These are phyloP conservation scores for Platyura marginata DNA, from an alignment of 1,140 invertebrate species.

Conservation along the genomic window DNA sequence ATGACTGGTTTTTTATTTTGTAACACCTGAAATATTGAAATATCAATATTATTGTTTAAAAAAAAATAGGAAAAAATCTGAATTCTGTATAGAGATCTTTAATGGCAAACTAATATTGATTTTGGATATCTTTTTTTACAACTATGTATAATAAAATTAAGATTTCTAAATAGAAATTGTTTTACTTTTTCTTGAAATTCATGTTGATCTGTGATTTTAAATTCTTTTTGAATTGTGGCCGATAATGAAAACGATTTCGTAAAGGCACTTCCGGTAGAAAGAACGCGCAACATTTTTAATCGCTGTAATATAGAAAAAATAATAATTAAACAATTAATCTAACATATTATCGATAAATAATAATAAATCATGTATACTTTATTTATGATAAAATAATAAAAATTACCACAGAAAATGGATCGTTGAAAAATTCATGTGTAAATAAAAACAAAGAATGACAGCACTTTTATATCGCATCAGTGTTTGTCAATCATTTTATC, in stretches of 20 bases:
- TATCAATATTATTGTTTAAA: conserved; percentile 1
- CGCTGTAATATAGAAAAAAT: no score
- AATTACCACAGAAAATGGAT: no score
- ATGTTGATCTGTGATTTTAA: conserved; percentile 22
- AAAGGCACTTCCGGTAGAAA: background rate
- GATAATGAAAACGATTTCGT: conserved; percentile 3
- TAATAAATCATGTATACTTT: no score
- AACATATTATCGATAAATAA: no score
- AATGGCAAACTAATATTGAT: background rate
- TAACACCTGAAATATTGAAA: conserved; percentile 39
- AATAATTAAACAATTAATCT: no score
- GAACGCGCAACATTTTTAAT: background rate
- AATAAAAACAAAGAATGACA: no score
- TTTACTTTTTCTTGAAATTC: conserved; percentile 22
- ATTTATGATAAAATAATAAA: no score
- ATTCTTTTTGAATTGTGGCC: conserved; percentile 10
- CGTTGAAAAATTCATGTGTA: no score
- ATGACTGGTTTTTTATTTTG: conserved; percentile 64
- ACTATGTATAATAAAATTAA: background rate
- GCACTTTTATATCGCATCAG: no score
- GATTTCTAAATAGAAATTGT: background rate
- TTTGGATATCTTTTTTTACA: background rate
- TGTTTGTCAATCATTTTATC: no score
- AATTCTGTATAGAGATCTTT: background rate
- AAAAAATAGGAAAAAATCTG: background rate